These are phyloP conservation scores for Cyclargus thomasi DNA, from an alignment of 1,140 invertebrate genomes.

Conservation along the genomic window DNA sequence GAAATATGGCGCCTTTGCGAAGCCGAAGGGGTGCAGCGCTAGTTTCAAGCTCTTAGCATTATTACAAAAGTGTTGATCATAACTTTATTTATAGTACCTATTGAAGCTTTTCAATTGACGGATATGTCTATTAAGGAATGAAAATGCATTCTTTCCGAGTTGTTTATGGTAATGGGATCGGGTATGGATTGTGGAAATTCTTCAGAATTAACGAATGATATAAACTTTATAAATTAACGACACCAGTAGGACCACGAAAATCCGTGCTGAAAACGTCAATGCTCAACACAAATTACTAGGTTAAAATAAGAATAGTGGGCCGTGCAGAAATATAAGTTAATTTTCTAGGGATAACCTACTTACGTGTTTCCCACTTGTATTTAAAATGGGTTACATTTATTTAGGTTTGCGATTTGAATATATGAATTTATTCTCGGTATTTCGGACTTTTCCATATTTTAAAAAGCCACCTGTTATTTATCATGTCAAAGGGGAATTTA, in stretches of 20 bases:
- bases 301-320: not conserved
- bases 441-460: constrained; percentile 18
- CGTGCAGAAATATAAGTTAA: not conserved
- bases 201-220: too few relatives aligned
- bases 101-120: not conserved
- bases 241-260: too few relatives aligned
- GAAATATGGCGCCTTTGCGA: constrained; percentile 22
- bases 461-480: constrained; percentile 21
- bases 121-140: not conserved
- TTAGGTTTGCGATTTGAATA: constrained; percentile 10
- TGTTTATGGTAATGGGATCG: not conserved
- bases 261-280: not conserved
- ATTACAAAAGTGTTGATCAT: constrained; percentile 13
- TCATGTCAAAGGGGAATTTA: constrained; percentile 25
- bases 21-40: constrained; percentile 17
- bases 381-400: constrained; percentile 10
- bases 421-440: constrained; percentile 9
- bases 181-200: too few relatives aligned
- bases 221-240: too few relatives aligned
- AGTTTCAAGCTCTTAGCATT: constrained; percentile 13
- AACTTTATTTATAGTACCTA: constrained; percentile 14
- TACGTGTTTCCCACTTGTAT: constrained; percentile 3
- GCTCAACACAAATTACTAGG: not conserved
- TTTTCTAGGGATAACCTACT: not conserved
- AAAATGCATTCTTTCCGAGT: not conserved